Evolutionary conservation across 1,140 invertebrate species (phyloP).

Genomic region (Drosophila melanogaster): DNA sequence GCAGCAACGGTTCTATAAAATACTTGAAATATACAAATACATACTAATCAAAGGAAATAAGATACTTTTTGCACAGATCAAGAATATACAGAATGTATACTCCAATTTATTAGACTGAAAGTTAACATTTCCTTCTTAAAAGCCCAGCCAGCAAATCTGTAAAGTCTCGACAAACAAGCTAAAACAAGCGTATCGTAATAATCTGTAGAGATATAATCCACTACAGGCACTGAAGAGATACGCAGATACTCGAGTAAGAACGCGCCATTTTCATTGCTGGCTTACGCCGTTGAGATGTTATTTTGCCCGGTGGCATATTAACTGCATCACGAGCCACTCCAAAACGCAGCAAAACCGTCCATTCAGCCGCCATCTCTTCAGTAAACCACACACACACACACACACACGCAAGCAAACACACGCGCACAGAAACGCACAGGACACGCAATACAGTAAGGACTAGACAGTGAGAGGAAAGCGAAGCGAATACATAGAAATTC

Average conservation of each 20-base stretch:
- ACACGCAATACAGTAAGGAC: slow-evolving; percentile 12
- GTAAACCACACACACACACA: slow-evolving; percentile 8
- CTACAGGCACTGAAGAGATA: slow-evolving; percentile 14
- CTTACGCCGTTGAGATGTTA: slow-evolving; percentile 26
- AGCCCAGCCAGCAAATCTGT: neutral
- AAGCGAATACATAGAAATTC: slow-evolving; percentile 37
- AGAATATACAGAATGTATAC: neutral
- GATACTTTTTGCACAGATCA: neutral
- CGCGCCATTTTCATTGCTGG: slow-evolving; percentile 31
- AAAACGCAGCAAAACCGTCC: slow-evolving; percentile 26
- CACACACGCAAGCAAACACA: neutral
- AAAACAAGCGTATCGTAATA: slow-evolving; percentile 6
- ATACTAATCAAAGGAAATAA: neutral
- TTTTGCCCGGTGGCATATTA: slow-evolving; percentile 37
- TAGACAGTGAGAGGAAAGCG: neutral
- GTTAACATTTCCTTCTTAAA: neutral
- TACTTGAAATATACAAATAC: neutral
- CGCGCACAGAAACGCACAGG: slow-evolving; percentile 1
- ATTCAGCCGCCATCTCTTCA: slow-evolving; percentile 20
- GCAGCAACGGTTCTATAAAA: neutral
- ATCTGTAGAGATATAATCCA: slow-evolving; percentile 7
- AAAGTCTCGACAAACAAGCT: slow-evolving; percentile 3
- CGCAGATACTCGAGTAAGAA: slow-evolving; percentile 20
- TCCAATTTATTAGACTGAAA: neutral
- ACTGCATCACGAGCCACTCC: slow-evolving; percentile 32